Conservation (phyloP, 1,140 invertebrate species). For the Drosophila azteca region DNA sequence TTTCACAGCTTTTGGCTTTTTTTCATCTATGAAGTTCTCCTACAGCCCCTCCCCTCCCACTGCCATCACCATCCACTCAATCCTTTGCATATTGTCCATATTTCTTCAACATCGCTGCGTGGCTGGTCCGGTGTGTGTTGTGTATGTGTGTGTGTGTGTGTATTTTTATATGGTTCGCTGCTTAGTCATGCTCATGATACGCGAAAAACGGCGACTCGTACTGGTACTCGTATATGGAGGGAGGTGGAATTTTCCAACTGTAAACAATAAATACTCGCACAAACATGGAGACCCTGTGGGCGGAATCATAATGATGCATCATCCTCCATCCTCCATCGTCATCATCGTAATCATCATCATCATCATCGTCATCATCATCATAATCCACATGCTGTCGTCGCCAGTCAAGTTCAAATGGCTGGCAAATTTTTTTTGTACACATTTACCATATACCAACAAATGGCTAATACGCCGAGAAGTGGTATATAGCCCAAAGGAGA, state of each 20-base stretch:
- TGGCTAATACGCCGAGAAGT: slow-evolving; percentile 24
- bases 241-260: slow-evolving; percentile 49
- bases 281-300: slow-evolving; percentile 36
- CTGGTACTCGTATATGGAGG: neutral
- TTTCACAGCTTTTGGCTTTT: slow-evolving; percentile 30
- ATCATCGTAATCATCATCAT: slow-evolving; percentile 4
- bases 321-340: slow-evolving; percentile 2
- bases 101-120: slow-evolving; percentile 56
- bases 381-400: slow-evolving; percentile 48
- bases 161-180: slow-evolving; percentile 31
- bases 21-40: slow-evolving; percentile 5
- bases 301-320: slow-evolving; percentile 36
- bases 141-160: neutral
- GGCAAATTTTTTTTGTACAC: slow-evolving; percentile 40
- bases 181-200: slow-evolving; percentile 67
- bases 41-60: neutral
- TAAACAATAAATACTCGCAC: slow-evolving; percentile 64
- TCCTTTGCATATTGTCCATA: slow-evolving; percentile 58
- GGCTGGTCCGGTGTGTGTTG: neutral
- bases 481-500: too few species aligned
- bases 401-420: slow-evolving; percentile 59
- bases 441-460: slow-evolving; percentile 36
- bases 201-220: slow-evolving; percentile 36
- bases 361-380: slow-evolving; percentile 10
- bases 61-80: slow-evolving; percentile 37